These are phyloP conservation scores for Idaea dimidiata DNA, from an alignment of 2,888 invertebrate species.

Conservation along the genomic window DNA sequence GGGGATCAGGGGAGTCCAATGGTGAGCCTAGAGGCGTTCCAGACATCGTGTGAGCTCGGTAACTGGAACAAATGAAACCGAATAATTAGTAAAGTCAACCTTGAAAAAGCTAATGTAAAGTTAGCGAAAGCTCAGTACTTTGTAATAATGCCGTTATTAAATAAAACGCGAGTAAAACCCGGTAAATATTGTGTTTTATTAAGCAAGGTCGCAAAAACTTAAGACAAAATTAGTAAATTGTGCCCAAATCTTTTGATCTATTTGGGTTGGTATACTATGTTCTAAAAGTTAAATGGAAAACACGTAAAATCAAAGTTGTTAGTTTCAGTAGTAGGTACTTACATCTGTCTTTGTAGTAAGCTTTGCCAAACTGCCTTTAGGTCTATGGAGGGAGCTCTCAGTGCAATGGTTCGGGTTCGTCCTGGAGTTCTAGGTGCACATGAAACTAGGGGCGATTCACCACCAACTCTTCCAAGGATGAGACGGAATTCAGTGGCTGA, in stretches of 20 bases:
- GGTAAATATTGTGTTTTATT: no score
- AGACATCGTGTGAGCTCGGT: constrained; percentile 89
- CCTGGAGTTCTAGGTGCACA: constrained; percentile 87
- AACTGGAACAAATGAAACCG: constrained; percentile 77
- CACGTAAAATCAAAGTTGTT: neutral
- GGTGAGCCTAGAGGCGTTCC: constrained; percentile 91
- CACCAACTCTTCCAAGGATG: constrained; percentile 86
- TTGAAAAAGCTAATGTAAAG: no score
- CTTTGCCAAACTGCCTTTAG: constrained; percentile 95
- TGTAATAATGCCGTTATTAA: no score
- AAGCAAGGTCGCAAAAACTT: no score
- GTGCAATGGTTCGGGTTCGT: constrained; percentile 84
- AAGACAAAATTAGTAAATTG: no score
- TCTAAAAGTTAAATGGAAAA: no score
- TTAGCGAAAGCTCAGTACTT: no score
- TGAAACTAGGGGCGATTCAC: constrained; percentile 87
- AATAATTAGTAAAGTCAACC: neutral
- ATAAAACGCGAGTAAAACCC: no score
- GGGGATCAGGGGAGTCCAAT: constrained; percentile 90
- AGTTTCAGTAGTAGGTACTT: constrained; percentile 53
- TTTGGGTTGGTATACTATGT: no score
- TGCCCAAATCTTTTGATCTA: neutral
- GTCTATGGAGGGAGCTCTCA: constrained; percentile 91
- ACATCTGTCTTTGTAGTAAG: constrained; percentile 93
- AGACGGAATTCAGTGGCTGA: constrained; percentile 92